phyloP scores from a whole-genome alignment of 2,888 invertebrate species.

The Drosophila nr. medialis region DNA sequence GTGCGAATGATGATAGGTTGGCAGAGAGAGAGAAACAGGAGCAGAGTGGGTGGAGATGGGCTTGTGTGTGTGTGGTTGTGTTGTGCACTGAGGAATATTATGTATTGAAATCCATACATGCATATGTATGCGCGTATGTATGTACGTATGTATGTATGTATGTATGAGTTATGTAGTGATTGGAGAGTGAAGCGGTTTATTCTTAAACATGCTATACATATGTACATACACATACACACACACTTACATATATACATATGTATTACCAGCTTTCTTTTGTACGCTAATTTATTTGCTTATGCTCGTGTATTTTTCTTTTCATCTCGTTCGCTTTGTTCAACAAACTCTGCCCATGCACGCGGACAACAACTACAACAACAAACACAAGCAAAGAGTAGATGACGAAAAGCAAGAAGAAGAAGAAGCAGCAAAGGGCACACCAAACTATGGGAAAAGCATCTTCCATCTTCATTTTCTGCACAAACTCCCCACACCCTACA shows the following conservation, averaged over 20 bases:
- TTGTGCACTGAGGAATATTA: conserved; percentile 29
- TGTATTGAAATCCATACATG: conserved; percentile 30
- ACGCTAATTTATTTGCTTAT: conserved; percentile 66
- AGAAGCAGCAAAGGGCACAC: conserved; percentile 32
- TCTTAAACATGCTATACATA: conserved; percentile 15
- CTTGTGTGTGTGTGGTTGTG: conserved; percentile 1
- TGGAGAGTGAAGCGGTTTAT: conserved; percentile 28
- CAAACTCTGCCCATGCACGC: conserved; percentile 31
- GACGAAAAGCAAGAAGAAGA: conserved; percentile 5
- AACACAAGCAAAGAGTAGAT: conserved; percentile 1
- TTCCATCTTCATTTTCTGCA: conserved; percentile 43
- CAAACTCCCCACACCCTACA: neutral
- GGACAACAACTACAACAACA: conserved; percentile 25
- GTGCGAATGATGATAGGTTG: conserved; percentile 3
- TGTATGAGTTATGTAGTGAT: conserved; percentile 7
- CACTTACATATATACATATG: conserved; percentile 15
- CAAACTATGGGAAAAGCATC: conserved; percentile 52
- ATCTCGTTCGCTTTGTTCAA: conserved; percentile 45
- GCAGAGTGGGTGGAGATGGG: conserved; percentile 1
- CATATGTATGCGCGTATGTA: neutral
- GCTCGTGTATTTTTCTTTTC: conserved; percentile 36
- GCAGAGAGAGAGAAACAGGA: conserved; percentile 2
- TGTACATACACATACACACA: neutral
- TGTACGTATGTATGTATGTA: neutral
- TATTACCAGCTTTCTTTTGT: conserved; percentile 47